Conservation (phyloP, 2,113 vertebrate species). For the Leptobrachium leishanense region DNA sequence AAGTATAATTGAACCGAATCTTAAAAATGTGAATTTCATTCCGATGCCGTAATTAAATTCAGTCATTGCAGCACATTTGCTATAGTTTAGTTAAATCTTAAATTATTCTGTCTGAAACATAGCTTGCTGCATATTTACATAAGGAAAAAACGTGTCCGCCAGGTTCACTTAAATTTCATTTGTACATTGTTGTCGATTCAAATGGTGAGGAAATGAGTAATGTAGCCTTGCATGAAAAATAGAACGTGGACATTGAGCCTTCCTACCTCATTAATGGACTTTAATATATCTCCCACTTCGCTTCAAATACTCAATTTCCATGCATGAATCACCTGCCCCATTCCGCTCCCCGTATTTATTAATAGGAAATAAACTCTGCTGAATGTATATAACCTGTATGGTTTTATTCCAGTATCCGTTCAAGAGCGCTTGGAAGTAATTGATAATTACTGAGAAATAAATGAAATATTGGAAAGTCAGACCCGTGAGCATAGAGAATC, state of each 20-base stretch:
- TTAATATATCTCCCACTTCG: neutral
- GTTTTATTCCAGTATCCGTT: neutral
- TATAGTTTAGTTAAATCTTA: no score
- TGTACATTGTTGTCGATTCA: neutral
- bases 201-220: neutral
- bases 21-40: no score
- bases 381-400: neutral
- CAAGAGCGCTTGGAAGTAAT: neutral
- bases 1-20: no score
- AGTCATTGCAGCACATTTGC: no score
- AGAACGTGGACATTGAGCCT: neutral
- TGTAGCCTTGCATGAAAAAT: neutral
- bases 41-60: no score
- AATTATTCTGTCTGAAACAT: no score
- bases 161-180: no score
- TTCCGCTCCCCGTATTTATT: neutral
- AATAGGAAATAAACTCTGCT: neutral
- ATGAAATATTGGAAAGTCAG: neutral
- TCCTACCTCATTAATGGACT: neutral
- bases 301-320: neutral
- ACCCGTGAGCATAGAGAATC: neutral
- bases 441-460: slow-evolving; percentile 2
- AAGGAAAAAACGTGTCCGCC: no score
- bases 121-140: no score
- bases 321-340: neutral